Conservation (phyloP, 2,888 invertebrate species). For the Amblyjoppa fuscipennis region DNA sequence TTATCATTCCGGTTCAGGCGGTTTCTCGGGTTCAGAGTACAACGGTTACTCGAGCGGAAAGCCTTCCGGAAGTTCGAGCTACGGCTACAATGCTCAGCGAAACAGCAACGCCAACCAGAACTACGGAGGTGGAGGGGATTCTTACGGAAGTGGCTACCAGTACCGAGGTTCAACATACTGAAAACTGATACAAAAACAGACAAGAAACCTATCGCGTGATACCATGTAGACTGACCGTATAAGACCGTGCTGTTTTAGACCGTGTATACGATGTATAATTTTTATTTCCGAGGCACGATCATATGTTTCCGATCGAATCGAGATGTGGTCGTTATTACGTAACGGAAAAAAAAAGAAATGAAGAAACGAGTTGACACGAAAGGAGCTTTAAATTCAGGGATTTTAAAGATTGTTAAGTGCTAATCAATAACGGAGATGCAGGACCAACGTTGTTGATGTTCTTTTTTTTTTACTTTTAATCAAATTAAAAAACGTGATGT, state of each 20-base stretch:
- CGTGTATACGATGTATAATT: slow-evolving; percentile 45
- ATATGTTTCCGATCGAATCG: slow-evolving; percentile 48
- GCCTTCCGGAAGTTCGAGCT: slow-evolving; percentile 73
- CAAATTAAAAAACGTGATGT: neutral
- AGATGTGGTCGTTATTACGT: slow-evolving; percentile 40
- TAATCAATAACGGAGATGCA: slow-evolving; percentile 30
- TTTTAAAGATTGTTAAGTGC: slow-evolving; percentile 42
- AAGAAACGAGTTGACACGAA: slow-evolving; percentile 13
- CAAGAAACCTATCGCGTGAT: slow-evolving; percentile 56
- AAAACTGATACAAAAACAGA: slow-evolving; percentile 33
- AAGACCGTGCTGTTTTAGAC: slow-evolving; percentile 59
- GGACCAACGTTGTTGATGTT: slow-evolving; percentile 52
- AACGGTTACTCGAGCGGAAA: slow-evolving; percentile 74
- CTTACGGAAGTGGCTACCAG: slow-evolving; percentile 76
- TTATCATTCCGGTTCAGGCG: slow-evolving; percentile 74
- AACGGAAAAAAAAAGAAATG: slow-evolving; percentile 26
- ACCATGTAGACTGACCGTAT: slow-evolving; percentile 65
- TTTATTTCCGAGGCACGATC: slow-evolving; percentile 55
- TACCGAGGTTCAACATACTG: slow-evolving; percentile 78
- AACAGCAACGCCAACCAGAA: slow-evolving; percentile 70
- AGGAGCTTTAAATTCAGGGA: slow-evolving; percentile 45
- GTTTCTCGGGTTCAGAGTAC: slow-evolving; percentile 77
- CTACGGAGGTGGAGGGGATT: slow-evolving; percentile 74
- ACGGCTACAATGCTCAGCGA: slow-evolving; percentile 78
- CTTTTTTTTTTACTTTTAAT: slow-evolving; percentile 5